Evolutionary conservation across 2,797 vertebrate species (phyloP), one percentile per base, ranked within the genome.

Genomic region (Denticeps clupeoides): DNA sequence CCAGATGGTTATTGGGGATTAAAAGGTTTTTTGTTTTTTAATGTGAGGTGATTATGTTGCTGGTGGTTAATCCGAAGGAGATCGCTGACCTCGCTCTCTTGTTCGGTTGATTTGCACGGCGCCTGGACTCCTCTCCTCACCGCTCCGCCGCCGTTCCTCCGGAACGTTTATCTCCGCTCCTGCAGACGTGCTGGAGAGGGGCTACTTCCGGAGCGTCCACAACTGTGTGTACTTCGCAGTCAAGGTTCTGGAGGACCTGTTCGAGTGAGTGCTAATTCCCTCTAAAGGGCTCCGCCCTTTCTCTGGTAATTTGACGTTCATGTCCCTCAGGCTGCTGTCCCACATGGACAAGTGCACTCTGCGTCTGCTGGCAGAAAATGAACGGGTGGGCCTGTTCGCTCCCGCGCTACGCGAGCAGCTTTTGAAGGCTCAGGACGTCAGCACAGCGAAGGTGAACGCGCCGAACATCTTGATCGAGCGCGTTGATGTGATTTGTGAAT

Each of bases 171-270:
- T n/a, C n/a, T n/a, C n/a, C n/a, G 49, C 9, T 28, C 44, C 63
- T 58, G 10, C 63, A 99, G 93, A 88, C 67, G 63, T 74, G 12
- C 63, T 93, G 55, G 83, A 83, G 63, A 80, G 63, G 41, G 79
- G 82, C 10, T 89, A 93, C 63, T 86, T 99, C 51, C 79, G 74
- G 67, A 90, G 76, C 58, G 81, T 97, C 48, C 93, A 99, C 68
- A 97, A 95, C 49, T 99, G 95, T 72, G 92, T 97, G 54, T 95
- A 91, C 72, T 99, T 99, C 79, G 90, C 94, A 0, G 89, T 94
- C n/a, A 84, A 59, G 54, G 89, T 99, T 66, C 78, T 99, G 70
- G 88, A 93, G 73, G 85, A 81, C 71, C 92, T 93, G 46, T 94
- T 91, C 72, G 78, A 77, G 94, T 99, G 67, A 87, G 93, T 89